phyloP scores from a whole-genome alignment of 2,113 vertebrate genomes.

The Gulo gulo region DNA sequence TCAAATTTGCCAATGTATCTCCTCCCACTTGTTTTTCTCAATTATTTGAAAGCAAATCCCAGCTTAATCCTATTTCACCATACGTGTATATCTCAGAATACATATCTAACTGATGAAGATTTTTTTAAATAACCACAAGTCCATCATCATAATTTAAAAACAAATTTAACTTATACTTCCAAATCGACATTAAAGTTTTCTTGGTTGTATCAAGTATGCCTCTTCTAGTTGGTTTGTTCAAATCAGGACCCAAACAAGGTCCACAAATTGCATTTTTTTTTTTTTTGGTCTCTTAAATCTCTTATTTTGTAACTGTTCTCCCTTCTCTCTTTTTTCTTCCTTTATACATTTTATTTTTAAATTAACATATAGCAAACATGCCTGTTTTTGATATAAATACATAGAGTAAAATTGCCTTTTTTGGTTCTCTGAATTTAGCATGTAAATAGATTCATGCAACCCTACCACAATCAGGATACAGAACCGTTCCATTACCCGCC shows the following conservation, averaged over 20 bases:
- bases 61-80: background rate
- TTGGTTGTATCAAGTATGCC: background rate
- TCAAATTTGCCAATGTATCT: background rate
- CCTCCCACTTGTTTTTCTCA: background rate
- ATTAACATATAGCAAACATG: background rate
- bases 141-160: background rate
- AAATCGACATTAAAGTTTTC: background rate
- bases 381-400: background rate
- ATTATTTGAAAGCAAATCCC: background rate
- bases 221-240: background rate
- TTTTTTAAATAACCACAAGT: background rate
- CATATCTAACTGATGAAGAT: background rate
- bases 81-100: background rate
- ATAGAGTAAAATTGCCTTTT: background rate
- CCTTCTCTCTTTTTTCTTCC: background rate
- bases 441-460: background rate
- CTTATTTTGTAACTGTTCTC: background rate
- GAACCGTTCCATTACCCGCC: background rate
- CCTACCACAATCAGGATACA: background rate
- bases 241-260: background rate
- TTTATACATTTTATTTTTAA: constrained; percentile 1
- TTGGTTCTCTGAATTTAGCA: background rate
- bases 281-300: background rate
- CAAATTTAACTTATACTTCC: background rate
- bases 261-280: background rate